Conservation (phyloP, 1,140 invertebrate species). For the Orius insidiosus region DNA sequence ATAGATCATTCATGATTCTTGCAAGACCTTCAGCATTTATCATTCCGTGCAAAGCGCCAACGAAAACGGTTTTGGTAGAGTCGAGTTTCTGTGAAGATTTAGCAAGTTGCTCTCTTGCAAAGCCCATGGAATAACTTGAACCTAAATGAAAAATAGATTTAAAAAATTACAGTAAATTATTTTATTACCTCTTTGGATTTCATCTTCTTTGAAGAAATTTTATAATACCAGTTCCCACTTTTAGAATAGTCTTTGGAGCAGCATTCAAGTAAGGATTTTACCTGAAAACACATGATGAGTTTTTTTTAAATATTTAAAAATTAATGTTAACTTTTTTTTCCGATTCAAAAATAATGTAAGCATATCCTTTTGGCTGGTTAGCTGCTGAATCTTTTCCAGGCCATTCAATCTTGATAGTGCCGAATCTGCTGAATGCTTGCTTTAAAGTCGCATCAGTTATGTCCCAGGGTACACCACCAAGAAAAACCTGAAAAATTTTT, state of each 20-base stretch:
- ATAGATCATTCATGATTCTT: constrained; percentile 88
- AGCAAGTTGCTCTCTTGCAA: constrained; percentile 76
- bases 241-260: constrained; percentile 59
- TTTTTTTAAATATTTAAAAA: constrained; percentile 14
- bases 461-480: constrained; percentile 95
- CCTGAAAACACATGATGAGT: constrained; percentile 28
- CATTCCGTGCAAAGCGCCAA: constrained; percentile 94
- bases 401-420: constrained; percentile 55
- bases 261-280: constrained; percentile 61
- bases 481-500: constrained; percentile 48
- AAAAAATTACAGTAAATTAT: constrained; percentile 9
- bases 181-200: constrained; percentile 22
- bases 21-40: constrained; percentile 80
- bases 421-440: constrained; percentile 69
- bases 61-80: constrained; percentile 81
- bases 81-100: constrained; percentile 68
- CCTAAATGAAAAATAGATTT: constrained; percentile 26
- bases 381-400: constrained; percentile 52
- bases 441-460: constrained; percentile 69
- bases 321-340: constrained; percentile 51
- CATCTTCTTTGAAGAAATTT: constrained; percentile 68
- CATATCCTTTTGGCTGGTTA: constrained; percentile 60
- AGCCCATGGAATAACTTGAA: constrained; percentile 93
- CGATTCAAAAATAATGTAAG: constrained; percentile 86
- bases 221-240: constrained; percentile 68